These are phyloP conservation scores for Phytoseiulus persimilis DNA, from an alignment of 2,888 invertebrate species.

Conservation along the genomic window DNA sequence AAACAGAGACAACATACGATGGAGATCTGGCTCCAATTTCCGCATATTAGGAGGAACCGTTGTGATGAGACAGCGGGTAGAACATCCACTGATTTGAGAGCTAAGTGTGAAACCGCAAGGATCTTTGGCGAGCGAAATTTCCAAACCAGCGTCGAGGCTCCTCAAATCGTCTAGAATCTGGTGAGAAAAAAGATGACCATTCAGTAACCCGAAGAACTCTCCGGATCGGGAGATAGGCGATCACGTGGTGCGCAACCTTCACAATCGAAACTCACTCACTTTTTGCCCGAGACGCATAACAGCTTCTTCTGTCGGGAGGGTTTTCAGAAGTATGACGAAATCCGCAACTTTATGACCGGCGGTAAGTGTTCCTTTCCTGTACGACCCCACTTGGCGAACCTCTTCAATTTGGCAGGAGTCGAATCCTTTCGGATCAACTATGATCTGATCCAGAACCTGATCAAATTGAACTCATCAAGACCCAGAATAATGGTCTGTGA, in stretches of 20 bases:
- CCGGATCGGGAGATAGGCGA: too few species aligned
- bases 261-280: slow-evolving; percentile 51
- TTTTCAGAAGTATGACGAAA: slow-evolving; percentile 90
- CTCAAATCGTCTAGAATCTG: slow-evolving; percentile 59
- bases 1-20: slow-evolving; percentile 51
- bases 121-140: slow-evolving; percentile 54
- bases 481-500: slow-evolving; percentile 40
- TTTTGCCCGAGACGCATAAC: slow-evolving; percentile 83
- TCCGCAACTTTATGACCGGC: slow-evolving; percentile 90
- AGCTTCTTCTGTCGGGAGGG: slow-evolving; percentile 66
- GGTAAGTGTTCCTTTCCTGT: slow-evolving; percentile 95
- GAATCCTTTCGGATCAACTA: slow-evolving; percentile 38
- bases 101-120: slow-evolving; percentile 20
- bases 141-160: slow-evolving; percentile 72
- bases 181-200: slow-evolving; percentile 32
- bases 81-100: background rate
- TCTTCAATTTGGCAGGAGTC: slow-evolving; percentile 72
- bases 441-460: background rate
- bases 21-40: slow-evolving; percentile 79
- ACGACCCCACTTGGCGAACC: slow-evolving; percentile 91
- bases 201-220: too few species aligned
- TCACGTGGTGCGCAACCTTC: too few species aligned
- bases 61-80: slow-evolving; percentile 60
- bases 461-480: background rate
- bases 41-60: slow-evolving; percentile 87